phyloP scores from a whole-genome alignment of 2,888 invertebrate genomes.

The Agrotis puta region DNA sequence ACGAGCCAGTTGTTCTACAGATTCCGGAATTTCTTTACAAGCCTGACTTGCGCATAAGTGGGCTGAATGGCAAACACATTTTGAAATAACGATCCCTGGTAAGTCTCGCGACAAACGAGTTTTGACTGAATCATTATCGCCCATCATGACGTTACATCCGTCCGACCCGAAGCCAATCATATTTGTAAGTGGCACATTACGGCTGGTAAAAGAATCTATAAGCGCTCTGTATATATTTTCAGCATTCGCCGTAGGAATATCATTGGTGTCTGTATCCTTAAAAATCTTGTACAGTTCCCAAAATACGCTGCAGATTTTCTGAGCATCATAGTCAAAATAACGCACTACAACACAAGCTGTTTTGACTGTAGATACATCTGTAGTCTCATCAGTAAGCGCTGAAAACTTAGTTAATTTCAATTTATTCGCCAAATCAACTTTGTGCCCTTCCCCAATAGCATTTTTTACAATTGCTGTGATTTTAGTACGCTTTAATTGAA shows the following conservation, averaged over 20 bases:
- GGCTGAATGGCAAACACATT: too few relatives aligned
- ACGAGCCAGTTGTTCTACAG: too few relatives aligned
- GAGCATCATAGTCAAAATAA: slow-evolving; percentile 15
- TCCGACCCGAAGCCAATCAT: too few relatives aligned
- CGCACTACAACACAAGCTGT: slow-evolving; percentile 15
- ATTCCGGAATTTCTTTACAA: too few relatives aligned
- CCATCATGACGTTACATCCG: too few relatives aligned
- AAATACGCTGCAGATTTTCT: slow-evolving; percentile 16
- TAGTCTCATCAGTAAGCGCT: slow-evolving; percentile 1
- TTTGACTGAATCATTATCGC: too few relatives aligned
- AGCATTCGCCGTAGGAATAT: slow-evolving; percentile 8
- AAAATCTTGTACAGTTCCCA: slow-evolving; percentile 13
- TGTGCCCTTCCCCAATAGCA: slow-evolving; percentile 16
- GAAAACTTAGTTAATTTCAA: not conserved
- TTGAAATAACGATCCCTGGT: too few relatives aligned
- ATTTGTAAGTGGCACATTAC: too few relatives aligned
- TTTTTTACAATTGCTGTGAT: slow-evolving; percentile 8
- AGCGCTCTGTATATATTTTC: slow-evolving; percentile 16
- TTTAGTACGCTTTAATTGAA: slow-evolving; percentile 10
- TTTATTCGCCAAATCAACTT: slow-evolving; percentile 10
- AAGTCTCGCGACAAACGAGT: too few relatives aligned
- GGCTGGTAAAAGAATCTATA: too few relatives aligned
- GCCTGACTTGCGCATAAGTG: not conserved
- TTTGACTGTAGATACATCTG: slow-evolving; percentile 3
- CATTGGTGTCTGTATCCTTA: not conserved